Evolutionary conservation across 2,888 invertebrate genomes (phyloP).

Genomic region (Petrolisthes manimaculis): DNA sequence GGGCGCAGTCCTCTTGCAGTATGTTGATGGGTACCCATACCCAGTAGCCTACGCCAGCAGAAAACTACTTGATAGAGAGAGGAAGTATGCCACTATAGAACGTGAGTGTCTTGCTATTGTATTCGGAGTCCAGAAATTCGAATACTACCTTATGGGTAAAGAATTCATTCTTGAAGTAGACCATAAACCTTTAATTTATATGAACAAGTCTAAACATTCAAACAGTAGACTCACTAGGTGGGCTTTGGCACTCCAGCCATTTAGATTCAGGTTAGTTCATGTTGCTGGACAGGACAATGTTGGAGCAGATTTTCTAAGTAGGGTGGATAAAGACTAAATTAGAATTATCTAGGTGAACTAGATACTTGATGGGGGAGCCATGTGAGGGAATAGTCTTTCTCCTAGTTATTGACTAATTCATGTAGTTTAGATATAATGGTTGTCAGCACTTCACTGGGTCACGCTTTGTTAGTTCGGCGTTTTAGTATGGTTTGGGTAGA

Average conservation of each 20-base stretch:
- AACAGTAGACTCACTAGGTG: slow-evolving; percentile 12
- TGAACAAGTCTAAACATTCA: background rate
- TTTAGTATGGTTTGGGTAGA: no score
- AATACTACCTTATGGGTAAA: background rate
- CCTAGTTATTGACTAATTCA: no score
- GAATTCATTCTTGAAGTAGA: slow-evolving; percentile 17
- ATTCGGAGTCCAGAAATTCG: slow-evolving; percentile 2
- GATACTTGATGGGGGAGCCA: background rate
- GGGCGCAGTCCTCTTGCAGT: background rate
- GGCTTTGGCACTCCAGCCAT: slow-evolving; percentile 24
- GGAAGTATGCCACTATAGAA: background rate
- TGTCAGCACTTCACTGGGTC: no score
- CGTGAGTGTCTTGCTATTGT: slow-evolving; percentile 26
- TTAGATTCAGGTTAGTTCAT: slow-evolving; percentile 24
- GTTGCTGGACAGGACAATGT: slow-evolving; percentile 19
- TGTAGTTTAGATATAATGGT: no score
- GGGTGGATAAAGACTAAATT: background rate
- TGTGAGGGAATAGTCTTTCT: background rate
- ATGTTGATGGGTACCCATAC: background rate
- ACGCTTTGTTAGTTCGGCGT: no score
- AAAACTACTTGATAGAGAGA: background rate
- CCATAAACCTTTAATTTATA: slow-evolving; percentile 17
- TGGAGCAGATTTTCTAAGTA: slow-evolving; percentile 33
- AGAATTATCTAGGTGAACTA: background rate
- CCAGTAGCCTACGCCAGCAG: slow-evolving; percentile 9